Evolutionary conservation across 2,888 invertebrate species (phyloP).

Genomic region (Hypercompe scribonia): DNA sequence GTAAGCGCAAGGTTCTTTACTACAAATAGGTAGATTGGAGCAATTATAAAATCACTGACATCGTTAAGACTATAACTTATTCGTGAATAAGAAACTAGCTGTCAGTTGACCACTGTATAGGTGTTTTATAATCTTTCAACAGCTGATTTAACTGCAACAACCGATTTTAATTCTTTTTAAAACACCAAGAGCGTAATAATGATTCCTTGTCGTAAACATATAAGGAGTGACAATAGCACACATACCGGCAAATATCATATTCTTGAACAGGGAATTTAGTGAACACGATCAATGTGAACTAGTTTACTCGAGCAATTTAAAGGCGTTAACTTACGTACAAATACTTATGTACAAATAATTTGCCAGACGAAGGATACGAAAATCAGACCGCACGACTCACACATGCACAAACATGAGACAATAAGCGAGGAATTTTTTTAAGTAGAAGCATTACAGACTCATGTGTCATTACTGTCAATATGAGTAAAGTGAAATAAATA

Average conservation of each 20-base stretch:
- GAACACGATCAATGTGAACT: too few species aligned
- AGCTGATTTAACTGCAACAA: background rate
- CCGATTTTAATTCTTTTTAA: background rate
- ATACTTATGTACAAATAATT: background rate
- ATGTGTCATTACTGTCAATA: background rate
- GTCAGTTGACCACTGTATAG: background rate
- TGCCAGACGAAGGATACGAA: background rate
- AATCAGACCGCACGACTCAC: background rate
- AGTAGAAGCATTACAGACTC: background rate
- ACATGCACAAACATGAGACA: background rate
- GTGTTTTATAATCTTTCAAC: background rate
- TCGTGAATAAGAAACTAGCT: background rate
- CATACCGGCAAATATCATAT: background rate
- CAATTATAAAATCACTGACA: background rate
- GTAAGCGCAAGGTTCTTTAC: constrained; percentile 4
- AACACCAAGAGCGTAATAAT: too few species aligned
- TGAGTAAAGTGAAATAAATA: background rate
- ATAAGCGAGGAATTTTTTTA: background rate
- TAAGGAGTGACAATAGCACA: background rate
- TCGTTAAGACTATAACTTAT: background rate
- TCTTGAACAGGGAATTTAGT: background rate
- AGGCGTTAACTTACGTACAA: background rate
- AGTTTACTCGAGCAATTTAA: too few species aligned
- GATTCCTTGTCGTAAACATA: background rate
- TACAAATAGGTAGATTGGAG: background rate